These are phyloP conservation scores for Phalacrocorax pelagicus DNA, from an alignment of 2,113 vertebrate species.

Conservation along the genomic window DNA sequence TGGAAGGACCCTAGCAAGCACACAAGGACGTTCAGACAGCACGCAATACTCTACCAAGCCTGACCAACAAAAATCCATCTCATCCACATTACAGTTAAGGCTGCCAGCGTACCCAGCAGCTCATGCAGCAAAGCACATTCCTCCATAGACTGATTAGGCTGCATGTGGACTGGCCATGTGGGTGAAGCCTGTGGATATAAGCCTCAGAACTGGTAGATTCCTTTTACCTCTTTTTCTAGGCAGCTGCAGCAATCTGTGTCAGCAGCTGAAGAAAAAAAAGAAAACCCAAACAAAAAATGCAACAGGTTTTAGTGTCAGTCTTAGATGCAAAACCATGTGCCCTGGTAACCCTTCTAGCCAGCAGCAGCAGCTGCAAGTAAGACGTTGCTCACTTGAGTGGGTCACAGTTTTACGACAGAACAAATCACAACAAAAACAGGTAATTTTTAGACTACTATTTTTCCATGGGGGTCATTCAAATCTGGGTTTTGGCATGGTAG, in stretches of 20 bases:
- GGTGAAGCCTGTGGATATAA: background rate
- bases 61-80: background rate
- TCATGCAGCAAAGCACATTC: background rate
- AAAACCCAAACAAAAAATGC: too few relatives aligned
- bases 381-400: background rate
- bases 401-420: background rate
- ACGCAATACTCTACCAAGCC: rapidly evolving
- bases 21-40: background rate
- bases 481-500: background rate
- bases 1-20: background rate
- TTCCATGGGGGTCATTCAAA: background rate
- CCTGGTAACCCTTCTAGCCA: background rate
- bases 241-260: background rate
- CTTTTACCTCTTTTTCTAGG: background rate
- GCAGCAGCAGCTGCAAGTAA: background rate
- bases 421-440: background rate
- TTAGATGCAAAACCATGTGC: background rate
- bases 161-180: too few relatives aligned
- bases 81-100: background rate
- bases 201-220: background rate
- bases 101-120: background rate
- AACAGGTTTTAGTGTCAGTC: background rate
- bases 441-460: background rate
- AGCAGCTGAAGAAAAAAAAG: background rate
- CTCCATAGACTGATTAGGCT: background rate